Evolutionary conservation across 2,797 vertebrate species (phyloP).

Genomic region (Chiloscyllium punctatum): DNA sequence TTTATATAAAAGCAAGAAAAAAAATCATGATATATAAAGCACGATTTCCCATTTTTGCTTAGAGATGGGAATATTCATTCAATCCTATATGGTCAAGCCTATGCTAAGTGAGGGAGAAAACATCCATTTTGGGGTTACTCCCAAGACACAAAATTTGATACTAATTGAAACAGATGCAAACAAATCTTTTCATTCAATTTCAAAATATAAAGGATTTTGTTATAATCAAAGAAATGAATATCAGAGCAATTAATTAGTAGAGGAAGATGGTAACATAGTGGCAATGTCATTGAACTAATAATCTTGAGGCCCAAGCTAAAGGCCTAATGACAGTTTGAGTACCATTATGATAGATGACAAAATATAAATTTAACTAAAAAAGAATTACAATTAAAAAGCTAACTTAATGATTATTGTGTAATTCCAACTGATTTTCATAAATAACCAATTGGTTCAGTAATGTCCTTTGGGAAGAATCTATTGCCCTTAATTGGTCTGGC

Average conservation of each 20-base stretch:
- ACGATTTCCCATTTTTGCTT: background rate
- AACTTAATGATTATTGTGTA: no score
- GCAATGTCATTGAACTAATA: no score
- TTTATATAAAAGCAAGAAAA: background rate
- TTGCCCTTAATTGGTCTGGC: no score
- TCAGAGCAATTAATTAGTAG: background rate
- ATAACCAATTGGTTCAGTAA: no score
- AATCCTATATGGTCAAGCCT: background rate
- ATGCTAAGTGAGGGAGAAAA: background rate
- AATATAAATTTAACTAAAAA: no score
- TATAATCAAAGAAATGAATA: background rate
- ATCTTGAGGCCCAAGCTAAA: no score
- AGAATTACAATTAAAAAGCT: no score
- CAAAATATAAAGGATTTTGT: background rate
- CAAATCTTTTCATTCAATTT: background rate
- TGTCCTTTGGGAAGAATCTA: no score
- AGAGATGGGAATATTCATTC: background rate
- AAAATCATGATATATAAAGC: background rate
- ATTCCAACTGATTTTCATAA: no score
- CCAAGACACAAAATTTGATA: background rate
- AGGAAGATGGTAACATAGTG: background rate
- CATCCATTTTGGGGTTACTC: background rate
- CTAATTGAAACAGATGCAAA: background rate
- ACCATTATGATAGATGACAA: no score
- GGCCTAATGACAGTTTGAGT: no score